These are phyloP conservation scores for Zaprionus taronus DNA, from an alignment of 1,140 invertebrate species.

Conservation along the genomic window DNA sequence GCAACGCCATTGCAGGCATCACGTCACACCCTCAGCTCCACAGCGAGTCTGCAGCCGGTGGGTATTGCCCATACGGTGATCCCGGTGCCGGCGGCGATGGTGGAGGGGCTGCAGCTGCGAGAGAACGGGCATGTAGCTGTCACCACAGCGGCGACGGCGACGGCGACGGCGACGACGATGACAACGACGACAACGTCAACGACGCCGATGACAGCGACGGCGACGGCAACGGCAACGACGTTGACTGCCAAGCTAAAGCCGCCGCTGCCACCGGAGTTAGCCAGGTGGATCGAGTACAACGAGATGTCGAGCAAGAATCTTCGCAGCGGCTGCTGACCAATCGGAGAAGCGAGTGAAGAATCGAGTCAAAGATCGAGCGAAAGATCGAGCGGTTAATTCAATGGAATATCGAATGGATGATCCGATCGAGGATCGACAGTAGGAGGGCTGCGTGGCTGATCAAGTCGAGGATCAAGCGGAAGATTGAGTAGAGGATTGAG, in stretches of 20 bases:
- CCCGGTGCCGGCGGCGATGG: slow-evolving; percentile 12
- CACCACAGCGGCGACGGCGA: slow-evolving; percentile 7
- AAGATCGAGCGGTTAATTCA: neutral
- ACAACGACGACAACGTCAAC: slow-evolving; percentile 6
- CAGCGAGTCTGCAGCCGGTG: slow-evolving; percentile 43
- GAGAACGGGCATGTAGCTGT: slow-evolving; percentile 73
- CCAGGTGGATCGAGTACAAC: slow-evolving; percentile 89
- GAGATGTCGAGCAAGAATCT: slow-evolving; percentile 88
- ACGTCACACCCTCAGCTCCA: slow-evolving; percentile 52
- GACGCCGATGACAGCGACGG: slow-evolving; percentile 12
- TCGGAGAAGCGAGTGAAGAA: neutral
- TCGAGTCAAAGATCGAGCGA: neutral
- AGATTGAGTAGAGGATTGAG: neutral
- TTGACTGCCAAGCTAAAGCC: slow-evolving; percentile 85
- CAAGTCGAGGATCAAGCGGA: neutral
- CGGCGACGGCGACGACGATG: slow-evolving; percentile 9
- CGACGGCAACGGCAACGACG: neutral
- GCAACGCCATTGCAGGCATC: slow-evolving; percentile 59
- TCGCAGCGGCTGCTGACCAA: slow-evolving; percentile 84
- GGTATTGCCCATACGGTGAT: slow-evolving; percentile 29
- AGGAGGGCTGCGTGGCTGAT: neutral
- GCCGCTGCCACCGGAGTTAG: slow-evolving; percentile 86
- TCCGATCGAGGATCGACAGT: neutral
- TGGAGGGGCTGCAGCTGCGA: slow-evolving; percentile 37
- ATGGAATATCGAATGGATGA: neutral